Evolutionary conservation across 2,113 vertebrate species (phyloP).

Genomic region (Megaleporinus macrocephalus): DNA sequence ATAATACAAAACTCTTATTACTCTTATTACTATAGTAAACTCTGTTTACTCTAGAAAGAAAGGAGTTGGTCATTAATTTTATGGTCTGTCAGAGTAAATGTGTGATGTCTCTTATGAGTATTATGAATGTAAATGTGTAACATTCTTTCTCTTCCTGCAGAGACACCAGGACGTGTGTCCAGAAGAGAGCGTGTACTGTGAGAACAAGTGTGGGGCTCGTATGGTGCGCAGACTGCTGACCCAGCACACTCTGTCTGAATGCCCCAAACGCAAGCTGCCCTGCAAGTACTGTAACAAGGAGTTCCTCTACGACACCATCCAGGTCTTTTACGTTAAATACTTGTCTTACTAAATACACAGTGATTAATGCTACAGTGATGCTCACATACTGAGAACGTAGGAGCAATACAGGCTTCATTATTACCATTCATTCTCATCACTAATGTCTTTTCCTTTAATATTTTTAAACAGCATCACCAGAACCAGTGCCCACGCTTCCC

Average conservation of each 20-base stretch:
- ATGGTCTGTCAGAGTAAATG: too few relatives aligned
- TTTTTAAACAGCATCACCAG: constrained; percentile 87
- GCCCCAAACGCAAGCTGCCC: constrained; percentile 96
- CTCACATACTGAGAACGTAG: background rate
- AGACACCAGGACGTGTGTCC: constrained; percentile 94
- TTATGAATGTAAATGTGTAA: background rate
- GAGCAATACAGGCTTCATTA: background rate
- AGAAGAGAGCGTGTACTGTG: constrained; percentile 97
- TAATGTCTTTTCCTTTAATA: background rate
- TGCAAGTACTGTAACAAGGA: constrained; percentile 96
- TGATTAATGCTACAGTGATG: background rate
- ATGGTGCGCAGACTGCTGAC: constrained; percentile 94
- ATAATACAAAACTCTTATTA: too few relatives aligned
- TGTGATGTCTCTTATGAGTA: too few relatives aligned
- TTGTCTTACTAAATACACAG: background rate
- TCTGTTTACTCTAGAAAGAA: too few relatives aligned
- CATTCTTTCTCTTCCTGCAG: constrained; percentile 64
- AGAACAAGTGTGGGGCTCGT: constrained; percentile 96
- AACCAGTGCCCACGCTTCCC: constrained; percentile 95
- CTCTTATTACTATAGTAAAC: too few relatives aligned
- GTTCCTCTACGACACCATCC: constrained; percentile 97
- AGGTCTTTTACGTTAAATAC: constrained; percentile 75
- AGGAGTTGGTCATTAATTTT: too few relatives aligned
- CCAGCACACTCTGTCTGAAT: constrained; percentile 89
- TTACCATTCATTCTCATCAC: background rate